These are phyloP conservation scores for Plagodis dolabraria DNA, from an alignment of 2,888 invertebrate genomes.

Conservation along the genomic window DNA sequence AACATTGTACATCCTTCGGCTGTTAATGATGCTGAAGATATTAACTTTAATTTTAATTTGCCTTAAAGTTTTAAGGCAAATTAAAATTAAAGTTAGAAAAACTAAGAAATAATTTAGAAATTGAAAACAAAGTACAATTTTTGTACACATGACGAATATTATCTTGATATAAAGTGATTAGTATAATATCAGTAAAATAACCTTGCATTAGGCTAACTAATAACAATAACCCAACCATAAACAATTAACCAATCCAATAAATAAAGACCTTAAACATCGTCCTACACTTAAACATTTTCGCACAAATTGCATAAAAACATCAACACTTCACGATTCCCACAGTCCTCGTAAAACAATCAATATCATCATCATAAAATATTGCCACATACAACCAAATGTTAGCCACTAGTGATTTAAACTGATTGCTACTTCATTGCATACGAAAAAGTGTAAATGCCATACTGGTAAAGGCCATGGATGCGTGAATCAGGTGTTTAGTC, in stretches of 20 bases:
- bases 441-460: slow-evolving; percentile 36
- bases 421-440: slow-evolving; percentile 32
- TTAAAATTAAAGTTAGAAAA: too few relatives aligned
- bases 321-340: slow-evolving; percentile 28
- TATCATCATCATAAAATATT: slow-evolving; percentile 23
- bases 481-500: slow-evolving; percentile 29
- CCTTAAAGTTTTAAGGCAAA: too few relatives aligned
- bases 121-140: too few relatives aligned
- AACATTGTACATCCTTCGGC: too few relatives aligned
- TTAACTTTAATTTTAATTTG: too few relatives aligned
- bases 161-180: too few relatives aligned
- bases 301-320: slow-evolving; percentile 15
- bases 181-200: too few relatives aligned
- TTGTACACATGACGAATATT: too few relatives aligned
- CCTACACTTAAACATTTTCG: slow-evolving; percentile 6
- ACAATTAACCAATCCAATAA: neutral
- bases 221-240: too few relatives aligned
- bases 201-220: too few relatives aligned
- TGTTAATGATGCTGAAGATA: too few relatives aligned
- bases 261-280: neutral
- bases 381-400: slow-evolving; percentile 27
- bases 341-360: slow-evolving; percentile 35
- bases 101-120: too few relatives aligned
- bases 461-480: slow-evolving; percentile 24
- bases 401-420: slow-evolving; percentile 35